Evolutionary conservation across 2,888 invertebrate genomes (phyloP).

Genomic region (Agrotis ipsilon): DNA sequence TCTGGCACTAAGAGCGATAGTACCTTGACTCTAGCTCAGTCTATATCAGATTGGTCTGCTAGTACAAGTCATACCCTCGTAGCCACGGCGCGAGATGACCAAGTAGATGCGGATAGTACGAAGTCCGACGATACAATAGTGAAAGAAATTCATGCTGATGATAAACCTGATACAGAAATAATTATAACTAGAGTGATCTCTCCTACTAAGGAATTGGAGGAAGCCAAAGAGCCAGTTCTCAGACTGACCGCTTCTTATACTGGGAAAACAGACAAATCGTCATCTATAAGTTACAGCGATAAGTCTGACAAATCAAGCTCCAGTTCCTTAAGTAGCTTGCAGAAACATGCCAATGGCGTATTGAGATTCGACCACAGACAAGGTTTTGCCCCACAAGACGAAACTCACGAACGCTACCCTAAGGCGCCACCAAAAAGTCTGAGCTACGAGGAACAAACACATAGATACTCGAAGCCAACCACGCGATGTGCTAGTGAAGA

Average conservation of each 20-base stretch:
- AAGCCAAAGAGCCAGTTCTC: conserved; percentile 78
- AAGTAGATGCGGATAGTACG: conserved; percentile 82
- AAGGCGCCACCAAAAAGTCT: conserved; percentile 88
- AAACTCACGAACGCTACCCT: conserved; percentile 80
- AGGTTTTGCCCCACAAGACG: conserved; percentile 77
- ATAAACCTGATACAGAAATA: conserved; percentile 72
- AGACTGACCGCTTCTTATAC: conserved; percentile 80
- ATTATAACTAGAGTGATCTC: conserved; percentile 71
- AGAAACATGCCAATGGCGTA: conserved; percentile 85
- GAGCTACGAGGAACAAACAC: conserved; percentile 87
- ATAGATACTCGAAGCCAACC: conserved; percentile 88
- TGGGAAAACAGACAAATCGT: conserved; percentile 85
- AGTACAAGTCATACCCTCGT: conserved; percentile 95
- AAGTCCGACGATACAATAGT: conserved; percentile 88
- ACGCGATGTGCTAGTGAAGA: conserved; percentile 92
- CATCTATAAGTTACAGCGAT: conserved; percentile 89
- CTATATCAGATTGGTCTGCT: conserved; percentile 96
- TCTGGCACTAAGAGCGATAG: conserved; percentile 95
- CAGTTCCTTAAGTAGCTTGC: conserved; percentile 88
- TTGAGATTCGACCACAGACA: conserved; percentile 83
- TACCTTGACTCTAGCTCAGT: conserved; percentile 94
- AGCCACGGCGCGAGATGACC: conserved; percentile 91
- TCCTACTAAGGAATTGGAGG: conserved; percentile 71
- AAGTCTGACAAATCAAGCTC: conserved; percentile 90
- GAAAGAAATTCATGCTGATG: conserved; percentile 79